Conservation (phyloP, 1,140 invertebrate species). For the Drosophila azteca region DNA sequence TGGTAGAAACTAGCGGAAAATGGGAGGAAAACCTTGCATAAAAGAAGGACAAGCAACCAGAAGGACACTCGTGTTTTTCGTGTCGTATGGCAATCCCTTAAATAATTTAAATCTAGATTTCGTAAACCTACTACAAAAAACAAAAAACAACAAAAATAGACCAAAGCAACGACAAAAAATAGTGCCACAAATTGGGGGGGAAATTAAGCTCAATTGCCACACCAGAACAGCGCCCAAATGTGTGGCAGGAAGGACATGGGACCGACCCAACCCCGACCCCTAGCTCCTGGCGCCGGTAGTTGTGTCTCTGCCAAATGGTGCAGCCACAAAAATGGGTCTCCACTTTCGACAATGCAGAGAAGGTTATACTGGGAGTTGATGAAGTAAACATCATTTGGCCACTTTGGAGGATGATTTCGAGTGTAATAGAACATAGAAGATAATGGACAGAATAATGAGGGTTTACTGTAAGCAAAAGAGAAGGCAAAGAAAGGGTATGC, state of each 20-base stretch:
- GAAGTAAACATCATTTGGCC: conserved; percentile 3
- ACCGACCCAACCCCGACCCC: conserved; percentile 2
- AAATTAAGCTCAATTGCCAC: conserved; percentile 56
- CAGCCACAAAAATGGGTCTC: conserved; percentile 8
- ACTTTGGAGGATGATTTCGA: neutral
- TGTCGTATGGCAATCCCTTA: conserved; percentile 49
- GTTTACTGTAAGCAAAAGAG: too few species aligned
- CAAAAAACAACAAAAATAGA: conserved; percentile 26
- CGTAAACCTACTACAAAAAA: conserved; percentile 13
- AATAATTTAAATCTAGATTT: conserved; percentile 76
- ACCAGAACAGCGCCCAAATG: conserved; percentile 17
- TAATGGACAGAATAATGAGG: neutral
- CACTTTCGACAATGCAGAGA: neutral
- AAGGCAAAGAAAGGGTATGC: too few species aligned
- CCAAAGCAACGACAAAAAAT: conserved; percentile 20
- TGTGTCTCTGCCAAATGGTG: conserved; percentile 21
- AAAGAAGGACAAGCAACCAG: conserved; percentile 44
- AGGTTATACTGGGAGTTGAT: neutral
- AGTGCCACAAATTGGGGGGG: conserved; percentile 48
- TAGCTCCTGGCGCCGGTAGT: conserved; percentile 2
- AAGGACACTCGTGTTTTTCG: conserved; percentile 52
- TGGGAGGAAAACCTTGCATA: neutral
- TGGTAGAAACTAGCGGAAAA: too few species aligned
- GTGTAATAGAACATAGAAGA: neutral
- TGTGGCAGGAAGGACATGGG: too few species aligned